Base-by-base conservation (phyloP, 64 coral and sea anemone species). In the Pocillopora damicornis region DNA sequence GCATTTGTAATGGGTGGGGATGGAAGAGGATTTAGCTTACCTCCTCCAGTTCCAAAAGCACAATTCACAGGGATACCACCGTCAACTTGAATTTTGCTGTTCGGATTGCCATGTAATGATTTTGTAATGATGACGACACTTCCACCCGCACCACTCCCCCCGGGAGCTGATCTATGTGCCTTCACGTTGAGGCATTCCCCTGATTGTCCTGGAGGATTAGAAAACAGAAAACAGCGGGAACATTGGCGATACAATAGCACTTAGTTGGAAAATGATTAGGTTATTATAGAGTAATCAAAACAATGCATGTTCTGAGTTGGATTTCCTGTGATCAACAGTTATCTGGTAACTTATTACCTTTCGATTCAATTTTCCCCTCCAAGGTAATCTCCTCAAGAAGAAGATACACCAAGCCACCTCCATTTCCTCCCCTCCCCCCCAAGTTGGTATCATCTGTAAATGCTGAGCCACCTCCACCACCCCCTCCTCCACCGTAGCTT, bases 401-500 rank as follows among this genome's bases (percentile, higher is more conserved):
- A 66, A 89, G 88, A 57, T 69, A 78, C 18, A 89, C 88, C 23
- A 89, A 63, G 20, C 88, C 88, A 30, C 88, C 77, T 35, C 88
- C 88, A 51, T 89, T 11, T 73, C 88, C 88, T 71, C 88, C 88
- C 58, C 63, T 71, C 1, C 88, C 88, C 37, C 88, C 88, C 11
- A 18, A 11, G 38, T 69, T 11, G 13, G 76, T 18, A 59, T 79
- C 77, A 60, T 79, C 77, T 79, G 42, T 26, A 58, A 72, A 73
- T 0, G 34, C 59, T 81, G 37, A 71, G 30, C 88, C 88, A 14
- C 88, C 88, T n/a, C 88, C 88, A 18, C 88, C 88, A 16, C 88
- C 77, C 22, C 88, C 88, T 73, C 88, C 88, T 22, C 88, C 88
- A 71, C 88, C 88, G 88, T 89, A 89, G 64, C 77, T 89, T 1